These are phyloP conservation scores for Amphipyra berbera DNA, from an alignment of 2,888 invertebrate species.

Conservation along the genomic window DNA sequence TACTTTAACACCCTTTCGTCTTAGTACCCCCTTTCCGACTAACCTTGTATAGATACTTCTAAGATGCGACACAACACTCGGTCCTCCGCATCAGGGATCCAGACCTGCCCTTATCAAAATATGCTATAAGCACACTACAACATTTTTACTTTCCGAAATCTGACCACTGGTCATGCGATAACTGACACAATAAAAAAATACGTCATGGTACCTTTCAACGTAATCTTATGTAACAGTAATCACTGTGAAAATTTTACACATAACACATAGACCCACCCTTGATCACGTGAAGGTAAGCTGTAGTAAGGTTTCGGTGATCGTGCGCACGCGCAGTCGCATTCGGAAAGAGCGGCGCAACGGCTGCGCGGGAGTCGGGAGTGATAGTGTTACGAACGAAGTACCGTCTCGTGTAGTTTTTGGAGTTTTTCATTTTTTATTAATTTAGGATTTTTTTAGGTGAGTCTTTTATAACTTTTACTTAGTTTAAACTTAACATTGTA, in stretches of 20 bases:
- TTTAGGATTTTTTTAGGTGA: conserved; percentile 23
- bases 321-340: conserved; percentile 45
- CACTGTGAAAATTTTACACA: conserved; percentile 42
- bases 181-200: conserved; percentile 24
- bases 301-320: conserved; percentile 43
- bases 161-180: neutral
- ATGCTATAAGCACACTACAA: too few relatives aligned
- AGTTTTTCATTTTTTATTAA: conserved; percentile 4
- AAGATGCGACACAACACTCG: too few relatives aligned
- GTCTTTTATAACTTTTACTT: conserved; percentile 12
- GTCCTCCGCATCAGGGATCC: too few relatives aligned
- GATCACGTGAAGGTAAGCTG: conserved; percentile 37
- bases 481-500: neutral
- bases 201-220: conserved; percentile 27
- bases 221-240: conserved; percentile 44
- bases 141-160: too few relatives aligned
- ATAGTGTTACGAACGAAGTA: conserved; percentile 42
- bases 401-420: conserved; percentile 28
- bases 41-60: too few relatives aligned
- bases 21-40: too few relatives aligned
- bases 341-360: conserved; percentile 51
- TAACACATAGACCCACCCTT: conserved; percentile 51
- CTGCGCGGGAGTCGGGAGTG: conserved; percentile 58
- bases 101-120: too few relatives aligned
- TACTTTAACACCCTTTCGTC: too few relatives aligned